Conservation (phyloP, 2,888 invertebrate genomes). For the Drosophila borealis region DNA sequence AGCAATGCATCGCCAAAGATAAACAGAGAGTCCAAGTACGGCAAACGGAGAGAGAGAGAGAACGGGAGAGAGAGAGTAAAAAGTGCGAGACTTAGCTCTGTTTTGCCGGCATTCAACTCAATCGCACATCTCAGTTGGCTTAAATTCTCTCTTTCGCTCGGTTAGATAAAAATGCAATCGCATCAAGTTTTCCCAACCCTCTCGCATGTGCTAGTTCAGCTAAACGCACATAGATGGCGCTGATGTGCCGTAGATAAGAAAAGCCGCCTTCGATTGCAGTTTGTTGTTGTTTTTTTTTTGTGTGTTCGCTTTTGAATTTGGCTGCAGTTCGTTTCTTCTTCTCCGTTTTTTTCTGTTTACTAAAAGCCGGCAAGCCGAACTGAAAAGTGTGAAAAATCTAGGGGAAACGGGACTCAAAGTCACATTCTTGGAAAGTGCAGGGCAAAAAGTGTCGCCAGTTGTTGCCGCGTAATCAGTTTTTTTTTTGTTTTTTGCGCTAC, state of each 20-base stretch:
- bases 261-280: constrained; percentile 42
- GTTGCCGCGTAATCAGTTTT: constrained; percentile 36
- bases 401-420: constrained; percentile 35
- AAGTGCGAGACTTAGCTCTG: constrained; percentile 23
- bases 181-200: constrained; percentile 28
- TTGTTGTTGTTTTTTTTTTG: constrained; percentile 9
- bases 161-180: constrained; percentile 52
- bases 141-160: not conserved
- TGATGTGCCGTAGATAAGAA: constrained; percentile 32
- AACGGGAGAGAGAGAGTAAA: constrained; percentile 1
- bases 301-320: constrained; percentile 13
- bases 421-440: constrained; percentile 60
- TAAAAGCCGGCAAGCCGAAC: constrained; percentile 22
- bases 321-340: not conserved
- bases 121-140: not conserved
- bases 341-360: constrained; percentile 34
- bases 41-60: not conserved
- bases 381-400: not conserved
- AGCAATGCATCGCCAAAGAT: constrained; percentile 61
- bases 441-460: constrained; percentile 66
- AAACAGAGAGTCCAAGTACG: constrained; percentile 61
- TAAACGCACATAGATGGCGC: constrained; percentile 63
- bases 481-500: constrained; percentile 48
- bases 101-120: constrained; percentile 58
- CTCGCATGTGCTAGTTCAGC: constrained; percentile 42